phyloP scores from a whole-genome alignment of 2,113 vertebrate genomes.

The Mastomys coucha region DNA sequence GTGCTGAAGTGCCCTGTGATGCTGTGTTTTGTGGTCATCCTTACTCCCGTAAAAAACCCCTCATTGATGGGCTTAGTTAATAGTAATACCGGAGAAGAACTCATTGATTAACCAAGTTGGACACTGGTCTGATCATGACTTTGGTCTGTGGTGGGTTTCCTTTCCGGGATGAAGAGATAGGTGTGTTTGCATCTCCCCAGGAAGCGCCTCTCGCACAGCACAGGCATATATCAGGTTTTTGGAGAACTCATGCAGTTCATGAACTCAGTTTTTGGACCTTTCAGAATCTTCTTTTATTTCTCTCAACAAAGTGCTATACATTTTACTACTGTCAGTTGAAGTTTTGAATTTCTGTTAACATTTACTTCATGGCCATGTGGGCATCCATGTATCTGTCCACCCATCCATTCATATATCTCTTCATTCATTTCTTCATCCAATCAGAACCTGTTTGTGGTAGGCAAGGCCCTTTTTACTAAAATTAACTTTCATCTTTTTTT shows the following conservation, averaged over 20 bases:
- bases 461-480: background rate
- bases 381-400: rapidly evolving
- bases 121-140: no score
- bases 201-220: background rate
- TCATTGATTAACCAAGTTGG: background rate
- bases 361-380: background rate
- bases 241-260: background rate
- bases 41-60: background rate
- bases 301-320: background rate
- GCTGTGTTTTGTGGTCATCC: background rate
- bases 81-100: background rate
- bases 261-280: background rate
- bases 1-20: background rate
- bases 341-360: background rate
- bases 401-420: background rate
- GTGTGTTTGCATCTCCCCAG: background rate
- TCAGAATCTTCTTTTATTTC: background rate
- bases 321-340: background rate
- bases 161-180: background rate
- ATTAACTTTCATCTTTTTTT: background rate
- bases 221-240: background rate
- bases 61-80: background rate
- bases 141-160: background rate
- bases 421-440: background rate
- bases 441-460: background rate